Evolutionary conservation across 2,797 vertebrate species (phyloP), one percentile per base, ranked within the genome.

Genomic region (Gymnodraco acuticeps): DNA sequence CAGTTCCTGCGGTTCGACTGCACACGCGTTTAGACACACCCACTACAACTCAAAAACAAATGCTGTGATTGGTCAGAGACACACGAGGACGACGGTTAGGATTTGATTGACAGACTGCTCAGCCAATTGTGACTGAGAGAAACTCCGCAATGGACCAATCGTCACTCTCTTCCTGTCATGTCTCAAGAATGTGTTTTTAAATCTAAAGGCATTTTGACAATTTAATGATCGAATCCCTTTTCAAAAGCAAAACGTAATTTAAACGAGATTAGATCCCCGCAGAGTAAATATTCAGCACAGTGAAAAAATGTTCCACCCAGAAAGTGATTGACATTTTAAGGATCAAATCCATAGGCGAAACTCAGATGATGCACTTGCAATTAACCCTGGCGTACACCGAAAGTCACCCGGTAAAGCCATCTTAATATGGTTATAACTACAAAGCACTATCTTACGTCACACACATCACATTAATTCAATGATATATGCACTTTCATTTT

Each of bases 11-110:
- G 3, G 55, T 62, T 75, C 54, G 61, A 41, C 73, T 51, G 62
- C 82, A 85, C 90, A 90, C 89, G 87, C 91, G 88, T 65, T 5
- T 56, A 68, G 83, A 12, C 87, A 93, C 94, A 90, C 95, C 94
- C 81, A 90, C 87, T 83, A 81, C 88, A 65, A 84, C 88, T 91
- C 78, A 76, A 95, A 95, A 95, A 95, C 94, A 95, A 95, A 94
- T 5, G 17, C 11, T 10, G 0, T 69, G 89, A 95, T 94, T 95
- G 94, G 95, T 74, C 54, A 50, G 15, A 62, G 33, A 11, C 17
- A 17, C 62, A 64, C 53, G 59, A 45, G 70, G 75, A 45, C 15
- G 56, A n/a, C 2, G 47, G 41, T 80, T 87, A 61, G 66, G 9
- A 3, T 33, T 10, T 89, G 89, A 93, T 72, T 90, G 91, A 84